Evolutionary conservation across 2,113 vertebrate species (phyloP).

Genomic region (Megalops atlanticus): DNA sequence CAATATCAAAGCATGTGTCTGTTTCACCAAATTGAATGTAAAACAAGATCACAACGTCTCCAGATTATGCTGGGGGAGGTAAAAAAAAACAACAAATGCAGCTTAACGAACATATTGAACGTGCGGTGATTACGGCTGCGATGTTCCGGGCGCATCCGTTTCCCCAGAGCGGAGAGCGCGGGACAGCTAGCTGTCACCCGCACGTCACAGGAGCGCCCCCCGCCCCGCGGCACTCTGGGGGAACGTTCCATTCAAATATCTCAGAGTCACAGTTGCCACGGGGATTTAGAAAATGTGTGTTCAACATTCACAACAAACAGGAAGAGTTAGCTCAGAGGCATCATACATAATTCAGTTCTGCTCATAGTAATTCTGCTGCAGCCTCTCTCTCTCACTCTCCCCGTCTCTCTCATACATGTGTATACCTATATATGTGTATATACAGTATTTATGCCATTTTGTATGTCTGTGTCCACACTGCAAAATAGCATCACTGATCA

Average conservation of each 20-base stretch:
- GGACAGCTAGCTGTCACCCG: slow-evolving; percentile 50
- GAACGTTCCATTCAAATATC: slow-evolving; percentile 51
- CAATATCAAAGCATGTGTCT: slow-evolving; percentile 33
- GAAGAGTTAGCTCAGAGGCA: slow-evolving; percentile 56
- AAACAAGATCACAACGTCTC: not conserved
- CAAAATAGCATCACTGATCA: not conserved
- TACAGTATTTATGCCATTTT: no score
- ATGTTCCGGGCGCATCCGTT: not conserved
- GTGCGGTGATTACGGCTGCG: not conserved
- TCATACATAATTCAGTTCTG: slow-evolving; percentile 67
- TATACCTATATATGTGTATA: slow-evolving; percentile 31
- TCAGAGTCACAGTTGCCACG: slow-evolving; percentile 51
- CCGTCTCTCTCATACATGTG: slow-evolving; percentile 20
- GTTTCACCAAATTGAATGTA: not conserved
- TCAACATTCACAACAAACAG: slow-evolving; percentile 62
- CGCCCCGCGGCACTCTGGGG: slow-evolving; percentile 45
- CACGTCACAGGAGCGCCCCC: slow-evolving; percentile 54
- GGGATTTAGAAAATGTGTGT: slow-evolving; percentile 64
- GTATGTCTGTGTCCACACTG: no score
- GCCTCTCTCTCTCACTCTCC: slow-evolving; percentile 14
- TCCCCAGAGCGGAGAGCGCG: slow-evolving; percentile 5
- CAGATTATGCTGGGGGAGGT: no score
- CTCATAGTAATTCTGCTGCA: slow-evolving; percentile 13
- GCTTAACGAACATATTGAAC: slow-evolving; percentile 37
- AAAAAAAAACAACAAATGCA: slow-evolving; percentile 29